Conservation (phyloP, 2,113 vertebrate genomes). For the Notiomystis cincta region DNA sequence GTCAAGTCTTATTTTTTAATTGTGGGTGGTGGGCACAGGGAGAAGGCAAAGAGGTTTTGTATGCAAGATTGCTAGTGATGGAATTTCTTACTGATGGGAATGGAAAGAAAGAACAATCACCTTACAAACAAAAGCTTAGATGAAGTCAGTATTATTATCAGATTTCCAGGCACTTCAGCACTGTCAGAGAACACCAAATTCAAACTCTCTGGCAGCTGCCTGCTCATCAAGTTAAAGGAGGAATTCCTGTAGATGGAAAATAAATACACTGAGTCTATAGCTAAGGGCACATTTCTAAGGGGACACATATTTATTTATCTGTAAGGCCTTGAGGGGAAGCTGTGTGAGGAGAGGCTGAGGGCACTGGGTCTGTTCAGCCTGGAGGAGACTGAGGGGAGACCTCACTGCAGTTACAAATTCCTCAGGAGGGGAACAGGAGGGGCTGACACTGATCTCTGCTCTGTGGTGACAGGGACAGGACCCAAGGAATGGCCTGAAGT, state of each 20-base stretch:
- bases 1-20: not conserved
- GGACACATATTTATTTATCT: no score
- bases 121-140: not conserved
- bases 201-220: not conserved
- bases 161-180: not conserved
- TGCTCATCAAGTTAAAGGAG: not conserved
- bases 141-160: not conserved
- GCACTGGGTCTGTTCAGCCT: not conserved
- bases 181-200: not conserved
- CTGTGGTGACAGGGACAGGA: not conserved
- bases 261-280: not conserved
- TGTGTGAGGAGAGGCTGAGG: not conserved
- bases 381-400: not conserved
- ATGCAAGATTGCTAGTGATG: not conserved
- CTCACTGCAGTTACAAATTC: rapidly evolving
- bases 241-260: not conserved
- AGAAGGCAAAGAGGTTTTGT: not conserved
- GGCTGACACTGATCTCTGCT: not conserved
- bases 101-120: not conserved
- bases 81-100: not conserved
- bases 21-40: not conserved
- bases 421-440: rapidly evolving
- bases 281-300: not conserved
- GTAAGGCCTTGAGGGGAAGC: not conserved
- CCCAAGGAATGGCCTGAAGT: not conserved